These are phyloP conservation scores for Coptodon rendalli DNA, from an alignment of 2,113 vertebrate genomes.

Conservation along the genomic window DNA sequence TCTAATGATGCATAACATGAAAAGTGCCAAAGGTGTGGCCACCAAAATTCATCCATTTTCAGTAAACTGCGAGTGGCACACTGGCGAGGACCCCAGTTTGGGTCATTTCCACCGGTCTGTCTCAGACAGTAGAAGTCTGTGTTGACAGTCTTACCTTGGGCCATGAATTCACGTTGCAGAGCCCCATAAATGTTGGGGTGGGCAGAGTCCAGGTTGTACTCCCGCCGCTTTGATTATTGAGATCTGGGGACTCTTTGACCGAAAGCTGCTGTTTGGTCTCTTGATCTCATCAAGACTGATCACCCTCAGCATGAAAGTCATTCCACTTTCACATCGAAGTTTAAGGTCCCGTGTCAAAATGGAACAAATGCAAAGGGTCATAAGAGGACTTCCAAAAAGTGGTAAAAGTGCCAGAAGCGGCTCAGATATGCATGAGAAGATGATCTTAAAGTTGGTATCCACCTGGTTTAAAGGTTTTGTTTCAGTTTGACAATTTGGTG, in stretches of 20 bases:
- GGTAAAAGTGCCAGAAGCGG: background rate
- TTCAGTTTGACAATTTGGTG: background rate
- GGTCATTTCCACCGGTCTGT: background rate
- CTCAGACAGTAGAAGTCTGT: background rate
- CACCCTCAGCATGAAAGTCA: background rate
- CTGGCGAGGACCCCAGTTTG: background rate
- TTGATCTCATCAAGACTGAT: background rate
- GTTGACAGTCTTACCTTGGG: background rate
- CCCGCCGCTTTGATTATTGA: background rate
- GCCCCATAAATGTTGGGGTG: background rate
- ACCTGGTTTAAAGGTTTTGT: background rate
- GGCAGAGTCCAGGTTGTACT: background rate
- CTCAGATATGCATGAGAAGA: background rate
- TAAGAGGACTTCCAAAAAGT: background rate
- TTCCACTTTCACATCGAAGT: background rate
- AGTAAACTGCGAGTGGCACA: background rate
- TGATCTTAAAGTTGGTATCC: background rate
- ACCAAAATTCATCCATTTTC: background rate
- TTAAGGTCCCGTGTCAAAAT: background rate
- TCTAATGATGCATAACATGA: background rate
- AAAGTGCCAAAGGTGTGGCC: background rate
- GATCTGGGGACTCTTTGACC: background rate
- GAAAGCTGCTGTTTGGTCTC: background rate
- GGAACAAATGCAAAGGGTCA: background rate
- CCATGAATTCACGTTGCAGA: background rate